Percentiles rank a stretch among this genome's conserved stretches.
Conservation (phyloP, 2,888 invertebrate species). For the Hirtodrosophila histrioides region DNA sequence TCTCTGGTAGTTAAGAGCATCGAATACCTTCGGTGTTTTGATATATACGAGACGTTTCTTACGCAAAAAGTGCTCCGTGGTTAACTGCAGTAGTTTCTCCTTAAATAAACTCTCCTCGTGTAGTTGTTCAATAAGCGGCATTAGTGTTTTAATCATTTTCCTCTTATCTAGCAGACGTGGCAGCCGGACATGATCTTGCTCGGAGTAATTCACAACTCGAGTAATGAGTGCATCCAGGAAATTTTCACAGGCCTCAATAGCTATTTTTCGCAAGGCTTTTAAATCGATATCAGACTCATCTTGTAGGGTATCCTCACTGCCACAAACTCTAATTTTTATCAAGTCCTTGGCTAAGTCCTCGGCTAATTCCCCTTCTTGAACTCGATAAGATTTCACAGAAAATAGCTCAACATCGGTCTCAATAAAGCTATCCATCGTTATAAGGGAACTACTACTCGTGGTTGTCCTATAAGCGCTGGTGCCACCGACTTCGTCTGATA, state of each 20-base stretch:
- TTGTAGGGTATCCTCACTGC: not conserved
- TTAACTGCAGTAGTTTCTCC: not conserved
- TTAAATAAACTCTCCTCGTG: rapidly evolving
- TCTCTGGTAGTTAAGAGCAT: slow-evolving; percentile 6
- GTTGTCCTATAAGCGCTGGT: no score
- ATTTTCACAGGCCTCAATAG: rapidly evolving
- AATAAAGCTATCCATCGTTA: no score
- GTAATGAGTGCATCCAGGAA: slow-evolving; percentile 20
- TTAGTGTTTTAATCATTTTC: slow-evolving; percentile 25
- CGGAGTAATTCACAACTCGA: not conserved
- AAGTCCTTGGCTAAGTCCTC: not conserved
- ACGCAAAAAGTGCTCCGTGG: slow-evolving; percentile 16
- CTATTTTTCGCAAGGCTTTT: rapidly evolving
- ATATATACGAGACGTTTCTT: slow-evolving; percentile 8
- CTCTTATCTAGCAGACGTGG: slow-evolving; percentile 18
- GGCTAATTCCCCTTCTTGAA: no score
- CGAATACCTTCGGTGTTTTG: rapidly evolving
- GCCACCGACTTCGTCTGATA: no score
- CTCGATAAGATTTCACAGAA: no score
- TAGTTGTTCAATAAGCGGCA: rapidly evolving
- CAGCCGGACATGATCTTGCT: not conserved
- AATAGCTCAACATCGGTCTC: no score
- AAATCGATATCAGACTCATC: rapidly evolving
- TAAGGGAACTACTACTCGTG: no score
- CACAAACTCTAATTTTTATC: not conserved